These are phyloP conservation scores for Catonia carolina DNA, from an alignment of 2,888 invertebrate species.

Conservation along the genomic window DNA sequence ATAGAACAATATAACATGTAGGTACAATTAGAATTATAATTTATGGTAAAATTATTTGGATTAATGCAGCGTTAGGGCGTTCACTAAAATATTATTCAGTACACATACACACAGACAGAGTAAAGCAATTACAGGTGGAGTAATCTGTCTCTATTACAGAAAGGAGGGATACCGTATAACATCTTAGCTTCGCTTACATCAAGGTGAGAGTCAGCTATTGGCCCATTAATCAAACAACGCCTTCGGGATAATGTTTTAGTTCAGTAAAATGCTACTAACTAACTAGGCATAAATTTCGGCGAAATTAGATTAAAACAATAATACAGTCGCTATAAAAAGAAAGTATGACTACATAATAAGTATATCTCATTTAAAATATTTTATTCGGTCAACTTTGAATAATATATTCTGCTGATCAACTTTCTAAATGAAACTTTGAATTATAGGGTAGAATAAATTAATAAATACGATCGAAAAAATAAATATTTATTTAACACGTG, in stretches of 20 bases:
- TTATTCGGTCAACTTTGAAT: too few species aligned
- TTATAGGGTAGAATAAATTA: too few species aligned
- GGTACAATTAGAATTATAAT: slow-evolving; percentile 2
- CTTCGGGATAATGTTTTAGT: too few species aligned
- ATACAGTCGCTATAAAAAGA: too few species aligned
- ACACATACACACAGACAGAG: neutral
- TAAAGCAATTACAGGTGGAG: slow-evolving; percentile 2
- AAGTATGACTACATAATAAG: too few species aligned
- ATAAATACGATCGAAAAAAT: too few species aligned
- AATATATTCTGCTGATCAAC: too few species aligned
- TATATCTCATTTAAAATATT: too few species aligned
- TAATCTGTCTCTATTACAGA: slow-evolving; percentile 8
- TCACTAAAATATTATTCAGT: neutral
- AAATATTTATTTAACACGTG: too few species aligned
- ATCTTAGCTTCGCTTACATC: neutral
- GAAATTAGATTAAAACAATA: neutral
- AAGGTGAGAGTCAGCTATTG: slow-evolving; percentile 1
- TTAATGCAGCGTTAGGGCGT: neutral
- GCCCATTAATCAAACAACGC: slow-evolving; percentile 1
- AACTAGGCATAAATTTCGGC: slow-evolving; percentile 5
- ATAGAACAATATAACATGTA: neutral
- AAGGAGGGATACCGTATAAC: neutral
- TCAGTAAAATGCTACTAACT: slow-evolving; percentile 9
- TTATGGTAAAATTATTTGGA: slow-evolving; percentile 12
- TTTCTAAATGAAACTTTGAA: too few species aligned